Evolutionary conservation across 2,888 invertebrate species (phyloP).

Genomic region (Lymantria monacha): DNA sequence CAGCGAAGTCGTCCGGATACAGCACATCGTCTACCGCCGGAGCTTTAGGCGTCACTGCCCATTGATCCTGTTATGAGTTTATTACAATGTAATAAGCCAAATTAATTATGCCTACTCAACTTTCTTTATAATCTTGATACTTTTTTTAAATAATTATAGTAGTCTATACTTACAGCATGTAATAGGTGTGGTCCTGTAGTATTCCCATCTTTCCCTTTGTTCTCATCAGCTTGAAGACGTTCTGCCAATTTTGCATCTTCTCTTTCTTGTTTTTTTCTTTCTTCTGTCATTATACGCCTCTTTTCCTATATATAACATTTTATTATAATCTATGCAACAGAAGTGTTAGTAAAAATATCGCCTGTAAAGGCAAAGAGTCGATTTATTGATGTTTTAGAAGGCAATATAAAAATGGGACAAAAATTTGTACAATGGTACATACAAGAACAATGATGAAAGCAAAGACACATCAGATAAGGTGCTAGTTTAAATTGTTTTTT

Average conservation of each 20-base stretch:
- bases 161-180: conserved; percentile 44
- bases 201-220: conserved; percentile 51
- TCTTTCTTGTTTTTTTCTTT: conserved; percentile 67
- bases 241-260: conserved; percentile 74
- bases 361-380: too few species aligned
- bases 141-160: too few species aligned
- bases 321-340: background rate
- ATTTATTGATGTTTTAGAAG: too few species aligned
- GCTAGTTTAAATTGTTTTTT: too few species aligned
- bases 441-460: too few species aligned
- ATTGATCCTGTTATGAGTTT: conserved; percentile 54
- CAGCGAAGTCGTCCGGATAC: conserved; percentile 85
- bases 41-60: conserved; percentile 64
- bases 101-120: too few species aligned
- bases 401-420: too few species aligned
- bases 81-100: too few species aligned
- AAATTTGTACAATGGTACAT: too few species aligned
- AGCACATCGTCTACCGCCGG: conserved; percentile 78
- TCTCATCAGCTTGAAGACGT: conserved; percentile 70
- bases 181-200: conserved; percentile 54
- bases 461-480: too few species aligned
- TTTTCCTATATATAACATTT: conserved; percentile 48
- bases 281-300: conserved; percentile 61
- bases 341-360: background rate
- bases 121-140: too few species aligned